These are phyloP conservation scores for Cebus imitator DNA, from an alignment of 2,113 vertebrate species.

Conservation along the genomic window DNA sequence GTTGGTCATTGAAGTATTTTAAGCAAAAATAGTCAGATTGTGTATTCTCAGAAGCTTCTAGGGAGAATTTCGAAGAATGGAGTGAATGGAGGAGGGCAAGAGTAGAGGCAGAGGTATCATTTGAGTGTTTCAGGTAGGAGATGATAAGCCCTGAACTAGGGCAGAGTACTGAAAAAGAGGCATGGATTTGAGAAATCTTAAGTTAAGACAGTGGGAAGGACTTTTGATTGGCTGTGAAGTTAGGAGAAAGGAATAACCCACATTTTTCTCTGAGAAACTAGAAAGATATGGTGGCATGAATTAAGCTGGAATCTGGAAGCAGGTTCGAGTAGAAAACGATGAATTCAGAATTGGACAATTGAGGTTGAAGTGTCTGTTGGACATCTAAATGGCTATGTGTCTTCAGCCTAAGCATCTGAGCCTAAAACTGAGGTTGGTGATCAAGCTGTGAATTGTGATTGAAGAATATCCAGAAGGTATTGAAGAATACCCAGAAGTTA, in stretches of 20 bases:
- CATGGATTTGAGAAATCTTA: background rate
- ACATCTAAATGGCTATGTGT: background rate
- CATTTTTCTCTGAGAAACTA: background rate
- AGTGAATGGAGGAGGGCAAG: background rate
- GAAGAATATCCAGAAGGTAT: background rate
- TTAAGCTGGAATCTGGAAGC: background rate
- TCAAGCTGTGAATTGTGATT: background rate
- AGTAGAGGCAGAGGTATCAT: background rate
- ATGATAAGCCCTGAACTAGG: background rate
- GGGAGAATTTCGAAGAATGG: background rate
- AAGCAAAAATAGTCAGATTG: background rate
- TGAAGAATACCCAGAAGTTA: background rate
- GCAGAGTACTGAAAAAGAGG: background rate
- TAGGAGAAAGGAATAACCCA: conserved; percentile 1
- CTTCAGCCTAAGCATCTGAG: background rate
- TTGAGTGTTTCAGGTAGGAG: background rate
- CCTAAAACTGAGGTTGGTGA: background rate
- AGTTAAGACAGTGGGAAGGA: background rate
- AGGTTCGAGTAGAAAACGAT: background rate
- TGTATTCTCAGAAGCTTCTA: conserved; percentile 5
- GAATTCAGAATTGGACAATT: background rate
- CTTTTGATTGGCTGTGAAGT: background rate
- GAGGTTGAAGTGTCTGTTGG: background rate
- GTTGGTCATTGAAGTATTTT: background rate
- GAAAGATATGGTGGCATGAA: background rate